A percentile compares a stretch with the other conserved stretches of the same genome.
phyloP scores from a whole-genome alignment of 2,113 vertebrate genomes.

The Catharus fuscescens region DNA sequence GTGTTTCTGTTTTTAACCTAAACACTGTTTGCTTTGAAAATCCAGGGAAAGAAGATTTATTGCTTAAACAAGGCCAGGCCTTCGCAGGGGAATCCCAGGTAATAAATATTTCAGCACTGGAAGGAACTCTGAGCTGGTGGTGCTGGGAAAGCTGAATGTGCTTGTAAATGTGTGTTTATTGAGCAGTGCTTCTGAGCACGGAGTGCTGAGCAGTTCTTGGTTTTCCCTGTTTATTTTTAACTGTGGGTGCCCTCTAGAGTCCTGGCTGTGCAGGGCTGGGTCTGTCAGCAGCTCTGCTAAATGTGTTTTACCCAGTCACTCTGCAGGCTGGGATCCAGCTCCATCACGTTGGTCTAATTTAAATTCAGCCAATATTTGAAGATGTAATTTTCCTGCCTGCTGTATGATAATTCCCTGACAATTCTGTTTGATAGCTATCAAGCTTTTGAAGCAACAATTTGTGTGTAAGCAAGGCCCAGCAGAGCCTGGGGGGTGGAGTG shows the following conservation, averaged over 20 bases:
- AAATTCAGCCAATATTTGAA: neutral
- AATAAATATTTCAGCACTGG: constrained; percentile 29
- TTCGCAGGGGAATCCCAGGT: constrained; percentile 86
- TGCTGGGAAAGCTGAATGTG: neutral
- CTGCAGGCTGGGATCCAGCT: neutral
- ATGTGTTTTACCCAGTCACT: neutral
- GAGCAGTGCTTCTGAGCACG: neutral
- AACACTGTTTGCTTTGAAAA: constrained; percentile 50
- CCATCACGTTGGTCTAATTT: neutral
- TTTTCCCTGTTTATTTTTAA: neutral
- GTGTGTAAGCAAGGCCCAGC: neutral
- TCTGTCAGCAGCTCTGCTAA: neutral
- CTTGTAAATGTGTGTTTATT: neutral
- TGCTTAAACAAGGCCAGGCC: constrained; percentile 84
- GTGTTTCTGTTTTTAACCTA: neutral
- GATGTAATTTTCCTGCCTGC: neutral
- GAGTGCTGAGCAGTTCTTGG: accelerated
- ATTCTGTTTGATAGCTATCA: neutral
- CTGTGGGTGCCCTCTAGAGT: constrained; percentile 47
- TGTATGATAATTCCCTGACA: neutral
- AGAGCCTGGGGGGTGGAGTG: neutral
- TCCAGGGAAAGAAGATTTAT: constrained; percentile 88
- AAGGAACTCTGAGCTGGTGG: neutral
- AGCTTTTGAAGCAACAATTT: neutral
- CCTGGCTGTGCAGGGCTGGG: neutral